Base-by-base conservation (phyloP, 2,888 invertebrate genomes). In the Mimachlamys varia region DNA sequence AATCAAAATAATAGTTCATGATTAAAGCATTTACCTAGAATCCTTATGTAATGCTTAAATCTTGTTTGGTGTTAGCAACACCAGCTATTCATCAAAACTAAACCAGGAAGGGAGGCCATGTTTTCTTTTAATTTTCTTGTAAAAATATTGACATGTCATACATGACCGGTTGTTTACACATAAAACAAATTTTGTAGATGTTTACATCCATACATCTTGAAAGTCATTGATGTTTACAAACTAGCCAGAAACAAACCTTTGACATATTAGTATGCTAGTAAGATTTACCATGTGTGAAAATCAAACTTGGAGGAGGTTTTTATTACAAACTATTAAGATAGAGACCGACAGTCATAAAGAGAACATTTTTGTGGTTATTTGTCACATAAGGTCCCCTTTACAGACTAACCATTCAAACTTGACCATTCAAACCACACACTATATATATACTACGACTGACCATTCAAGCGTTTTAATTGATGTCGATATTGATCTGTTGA, bases 61-160 rank as follows among this genome's bases (percentile, higher is more conserved):
- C 44, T 44, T 76, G 76, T 76, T 76, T 76, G 12, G 76, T 33
- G 27, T 76, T 10, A 76, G 27, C 33, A 76, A 22, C 22, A 33
- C 33, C 4, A 27, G 33, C 76, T 76, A 27, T 76, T 76, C 76
- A 76, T 33, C 76, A 76, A 76, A 12, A 7, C 76, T 27, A 33
- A 5, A 76, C 22, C 76, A 76, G 76, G 76, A 76, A 76, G 76
- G 76, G 13, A 33, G 13, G 27, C 33, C 76, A 76, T 76, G 76
- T 76, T 76, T 76, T 76, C 76, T 76, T 76, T 76, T 76, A 76
- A 76, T 76, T 76, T 76, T 76, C 76, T 33, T 76, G 27, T 22
- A 27, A 76, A 76, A 76, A 76, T 76, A 76, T 76, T 76, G 76
- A 76, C 76, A 76, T 76, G 76, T 76, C 76, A 76, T 76, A 76